These are phyloP conservation scores for Amyelois transitella DNA, from an alignment of 1,140 invertebrate genomes.

Conservation along the genomic window DNA sequence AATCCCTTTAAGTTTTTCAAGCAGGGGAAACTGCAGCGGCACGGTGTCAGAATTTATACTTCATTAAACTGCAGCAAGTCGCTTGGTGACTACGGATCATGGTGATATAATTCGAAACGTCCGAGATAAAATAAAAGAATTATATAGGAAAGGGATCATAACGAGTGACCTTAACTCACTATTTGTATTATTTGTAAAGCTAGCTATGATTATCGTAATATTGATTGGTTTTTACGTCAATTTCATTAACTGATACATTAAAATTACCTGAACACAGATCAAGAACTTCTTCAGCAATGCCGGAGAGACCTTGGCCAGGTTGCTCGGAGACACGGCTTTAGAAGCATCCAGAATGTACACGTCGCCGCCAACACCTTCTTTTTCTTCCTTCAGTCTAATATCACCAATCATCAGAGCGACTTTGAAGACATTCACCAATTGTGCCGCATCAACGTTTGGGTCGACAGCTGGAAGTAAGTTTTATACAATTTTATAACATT, in stretches of 20 bases:
- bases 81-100: too few species aligned
- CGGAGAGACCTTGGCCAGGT: conserved; percentile 86
- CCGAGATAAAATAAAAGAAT: too few species aligned
- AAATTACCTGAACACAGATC: conserved; percentile 81
- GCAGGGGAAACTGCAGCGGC: too few species aligned
- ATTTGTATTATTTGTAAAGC: too few species aligned
- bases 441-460: conserved; percentile 49
- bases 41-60: too few species aligned
- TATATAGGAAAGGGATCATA: too few species aligned
- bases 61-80: too few species aligned
- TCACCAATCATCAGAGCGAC: conserved; percentile 88
- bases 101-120: too few species aligned
- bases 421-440: conserved; percentile 80
- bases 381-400: conserved; percentile 82
- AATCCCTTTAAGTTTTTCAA: too few species aligned
- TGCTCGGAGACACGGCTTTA: conserved; percentile 78
- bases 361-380: conserved; percentile 85
- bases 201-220: too few species aligned
- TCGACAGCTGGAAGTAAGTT: conserved; percentile 41
- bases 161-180: too few species aligned
- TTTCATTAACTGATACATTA: neutral
- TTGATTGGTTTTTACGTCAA: neutral
- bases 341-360: conserved; percentile 85
- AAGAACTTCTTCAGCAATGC: conserved; percentile 85
- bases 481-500: conserved; percentile 5